Percentiles rank a stretch among this genome's conserved stretches.
These are phyloP conservation scores for Eclectus roratus DNA, from an alignment of 2,113 vertebrate species.

Conservation along the genomic window DNA sequence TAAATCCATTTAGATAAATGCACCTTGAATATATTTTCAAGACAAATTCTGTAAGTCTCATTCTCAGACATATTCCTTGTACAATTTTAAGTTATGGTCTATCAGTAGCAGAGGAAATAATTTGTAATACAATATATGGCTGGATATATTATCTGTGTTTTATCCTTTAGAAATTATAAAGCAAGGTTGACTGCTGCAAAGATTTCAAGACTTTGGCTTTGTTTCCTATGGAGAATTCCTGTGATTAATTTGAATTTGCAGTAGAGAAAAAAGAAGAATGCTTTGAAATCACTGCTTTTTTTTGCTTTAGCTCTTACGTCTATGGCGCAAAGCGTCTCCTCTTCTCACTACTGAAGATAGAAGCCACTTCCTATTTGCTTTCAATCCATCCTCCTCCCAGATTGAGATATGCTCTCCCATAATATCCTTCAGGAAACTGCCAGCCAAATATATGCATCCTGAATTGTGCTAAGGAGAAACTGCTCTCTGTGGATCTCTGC, in stretches of 20 bases:
- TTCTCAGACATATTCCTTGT: neutral
- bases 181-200: neutral
- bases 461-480: neutral
- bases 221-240: neutral
- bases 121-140: neutral
- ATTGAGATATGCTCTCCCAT: neutral
- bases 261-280: neutral
- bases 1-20: neutral
- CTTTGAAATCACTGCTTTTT: neutral
- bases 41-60: neutral
- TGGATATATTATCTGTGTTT: neutral
- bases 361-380: neutral
- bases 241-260: neutral
- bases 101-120: neutral
- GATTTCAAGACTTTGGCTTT: neutral
- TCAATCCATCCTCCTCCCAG: neutral
- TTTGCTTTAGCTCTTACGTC: neutral
- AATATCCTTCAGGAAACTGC: neutral
- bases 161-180: neutral
- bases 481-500: neutral
- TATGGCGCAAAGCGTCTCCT: neutral
- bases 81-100: neutral
- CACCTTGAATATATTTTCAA: neutral
- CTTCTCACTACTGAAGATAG: neutral
- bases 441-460: neutral